These are phyloP conservation scores for Himalopsyche tibetana DNA, from an alignment of 2,888 invertebrate genomes.

Conservation along the genomic window DNA sequence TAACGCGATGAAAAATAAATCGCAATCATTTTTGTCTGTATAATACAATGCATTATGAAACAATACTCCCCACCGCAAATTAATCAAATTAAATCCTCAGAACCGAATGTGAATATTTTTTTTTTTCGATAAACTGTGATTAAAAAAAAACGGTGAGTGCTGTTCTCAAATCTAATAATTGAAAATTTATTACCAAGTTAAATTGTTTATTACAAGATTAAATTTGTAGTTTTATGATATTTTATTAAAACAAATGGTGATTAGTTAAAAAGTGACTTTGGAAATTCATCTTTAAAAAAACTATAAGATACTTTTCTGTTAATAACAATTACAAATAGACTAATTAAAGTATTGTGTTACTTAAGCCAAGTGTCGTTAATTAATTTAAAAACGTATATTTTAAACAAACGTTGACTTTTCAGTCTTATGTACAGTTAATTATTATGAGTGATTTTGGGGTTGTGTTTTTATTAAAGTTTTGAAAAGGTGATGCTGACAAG, in stretches of 20 bases:
- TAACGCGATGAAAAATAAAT: constrained; percentile 36
- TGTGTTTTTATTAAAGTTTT: constrained; percentile 20
- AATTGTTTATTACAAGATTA: too few relatives aligned
- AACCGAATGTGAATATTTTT: too few relatives aligned
- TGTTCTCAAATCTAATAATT: too few relatives aligned
- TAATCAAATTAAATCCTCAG: too few relatives aligned
- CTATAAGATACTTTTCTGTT: background rate
- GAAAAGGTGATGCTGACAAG: background rate
- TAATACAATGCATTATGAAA: background rate
- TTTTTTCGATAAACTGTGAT: too few relatives aligned
- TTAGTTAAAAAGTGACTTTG: background rate
- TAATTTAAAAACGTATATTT: background rate
- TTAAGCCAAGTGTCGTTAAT: background rate
- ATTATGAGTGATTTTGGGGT: background rate
- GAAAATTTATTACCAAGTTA: too few relatives aligned
- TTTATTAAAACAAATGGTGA: background rate
- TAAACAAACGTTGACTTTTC: background rate
- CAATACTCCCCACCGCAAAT: too few relatives aligned
- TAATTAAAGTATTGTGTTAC: background rate
- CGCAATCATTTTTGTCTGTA: background rate
- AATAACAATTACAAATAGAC: background rate
- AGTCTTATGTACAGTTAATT: background rate
- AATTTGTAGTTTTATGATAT: background rate
- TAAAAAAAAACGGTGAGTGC: too few relatives aligned
- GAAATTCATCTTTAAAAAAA: background rate